Base-by-base conservation (phyloP, 1,140 invertebrate genomes). In the Fopius arisanus region DNA sequence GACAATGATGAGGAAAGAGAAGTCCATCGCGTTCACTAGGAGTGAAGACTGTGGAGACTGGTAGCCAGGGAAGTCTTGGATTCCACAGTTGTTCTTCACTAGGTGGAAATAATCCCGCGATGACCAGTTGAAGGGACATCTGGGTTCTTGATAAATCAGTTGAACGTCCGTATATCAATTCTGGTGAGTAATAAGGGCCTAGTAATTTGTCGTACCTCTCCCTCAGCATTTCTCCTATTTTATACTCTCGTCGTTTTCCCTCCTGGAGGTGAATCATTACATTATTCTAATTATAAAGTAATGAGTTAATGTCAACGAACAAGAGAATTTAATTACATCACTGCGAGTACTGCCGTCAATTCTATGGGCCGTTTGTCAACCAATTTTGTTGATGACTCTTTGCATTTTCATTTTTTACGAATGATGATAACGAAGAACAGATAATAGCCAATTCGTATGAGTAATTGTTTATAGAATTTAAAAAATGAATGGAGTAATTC, bases 91-190 rank as follows among this genome's bases (percentile, higher is more conserved):
- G 90, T 72, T 86, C 83, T 12, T 80, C 76, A 0, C 84, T 83
- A 3, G 92, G 92, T 23, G 91, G 91, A 87, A 90, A 92, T 68
- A 94, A 85, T 68, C 93, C 93, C 2, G 93, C 92, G 23, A 94
- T 85, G 78, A 93, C 91, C 68, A 92, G 84, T 75, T 93, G 88
- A n/a, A 93, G 91, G 78, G 92, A 93, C 90, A 93, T 92, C 78
- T 94, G 89, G 71, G 93, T 92, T 31, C 92, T 88, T n/a, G 89
- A 86, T 40, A 88, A 88, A 65, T 90, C 87, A 10, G 90, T 90
- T 2, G 89, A 89, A 33, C 88, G 84, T 3, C 88, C 84, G 29
- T 84, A 86, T 70, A 91, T 88, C 80, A 90, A 87, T 23, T 89
- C 86, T 5, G 88, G 86, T 79, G 86, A 86, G 73, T 92, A 92